Percentiles rank a stretch among this genome's conserved stretches.
phyloP scores from a whole-genome alignment of 2,113 vertebrate species.

The Bolborhynchus lineola region DNA sequence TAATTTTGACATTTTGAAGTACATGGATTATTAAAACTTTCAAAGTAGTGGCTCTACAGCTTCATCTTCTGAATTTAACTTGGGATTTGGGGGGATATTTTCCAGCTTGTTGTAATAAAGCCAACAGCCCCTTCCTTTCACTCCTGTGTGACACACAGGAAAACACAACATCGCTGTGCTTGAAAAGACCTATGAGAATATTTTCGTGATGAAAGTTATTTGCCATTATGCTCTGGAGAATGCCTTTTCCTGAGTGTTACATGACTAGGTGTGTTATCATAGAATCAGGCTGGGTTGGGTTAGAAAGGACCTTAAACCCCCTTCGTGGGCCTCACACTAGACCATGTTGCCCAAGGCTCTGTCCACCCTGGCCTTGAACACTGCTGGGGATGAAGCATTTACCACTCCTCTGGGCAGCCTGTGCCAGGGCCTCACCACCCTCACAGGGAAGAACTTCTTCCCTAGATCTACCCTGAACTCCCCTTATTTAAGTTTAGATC shows the following conservation, averaged over 20 bases:
- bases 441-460: neutral
- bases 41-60: neutral
- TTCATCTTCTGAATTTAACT: neutral
- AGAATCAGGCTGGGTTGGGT: neutral
- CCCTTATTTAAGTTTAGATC: neutral
- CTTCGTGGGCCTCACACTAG: too few species aligned
- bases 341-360: neutral
- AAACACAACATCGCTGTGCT: neutral
- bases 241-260: neutral
- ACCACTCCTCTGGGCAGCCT: neutral
- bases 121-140: neutral
- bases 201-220: fast-evolving
- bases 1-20: neutral
- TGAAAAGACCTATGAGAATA: fast-evolving
- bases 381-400: neutral
- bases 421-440: neutral
- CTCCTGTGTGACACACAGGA: neutral
- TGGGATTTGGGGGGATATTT: neutral
- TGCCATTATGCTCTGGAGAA: neutral
- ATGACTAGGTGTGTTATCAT: neutral
- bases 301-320: neutral
- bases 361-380: neutral
- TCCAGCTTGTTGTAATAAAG: neutral
- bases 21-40: neutral
- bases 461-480: neutral